These are phyloP conservation scores for Bedellia somnulentella DNA, from an alignment of 2,888 invertebrate genomes.

Conservation along the genomic window DNA sequence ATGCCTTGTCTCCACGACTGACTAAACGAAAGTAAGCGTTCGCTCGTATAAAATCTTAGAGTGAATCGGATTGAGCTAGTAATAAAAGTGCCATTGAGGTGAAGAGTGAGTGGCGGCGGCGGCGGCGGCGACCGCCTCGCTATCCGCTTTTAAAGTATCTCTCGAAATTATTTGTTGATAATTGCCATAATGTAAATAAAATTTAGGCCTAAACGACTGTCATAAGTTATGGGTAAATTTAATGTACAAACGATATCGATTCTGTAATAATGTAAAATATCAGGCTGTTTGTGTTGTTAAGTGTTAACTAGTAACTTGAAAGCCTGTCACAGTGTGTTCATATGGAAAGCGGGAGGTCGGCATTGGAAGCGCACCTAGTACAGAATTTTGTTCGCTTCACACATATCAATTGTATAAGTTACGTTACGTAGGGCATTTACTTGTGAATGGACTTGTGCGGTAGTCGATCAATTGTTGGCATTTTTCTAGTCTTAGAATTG, in stretches of 20 bases:
- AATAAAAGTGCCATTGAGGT: constrained; percentile 34
- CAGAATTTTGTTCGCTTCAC: constrained; percentile 15
- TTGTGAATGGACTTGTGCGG: constrained; percentile 18
- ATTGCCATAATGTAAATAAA: constrained; percentile 57
- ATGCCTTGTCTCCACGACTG: constrained; percentile 16
- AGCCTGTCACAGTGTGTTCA: constrained; percentile 33
- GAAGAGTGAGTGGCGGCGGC: constrained; percentile 1
- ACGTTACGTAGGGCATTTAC: constrained; percentile 22
- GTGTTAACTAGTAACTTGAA: too few relatives aligned
- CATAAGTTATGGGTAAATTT: constrained; percentile 43
- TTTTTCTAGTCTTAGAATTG: constrained; percentile 54
- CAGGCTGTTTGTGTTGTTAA: constrained; percentile 26
- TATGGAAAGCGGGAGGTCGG: constrained; percentile 15
- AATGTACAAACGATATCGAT: too few relatives aligned
- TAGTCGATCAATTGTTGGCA: constrained; percentile 34
- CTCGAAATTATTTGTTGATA: constrained; percentile 56
- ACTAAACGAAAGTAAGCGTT: constrained; percentile 3
- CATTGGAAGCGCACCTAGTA: too few relatives aligned
- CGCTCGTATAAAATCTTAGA: neutral
- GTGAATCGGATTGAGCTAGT: constrained; percentile 14
- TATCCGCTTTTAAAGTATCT: too few relatives aligned
- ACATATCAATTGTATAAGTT: constrained; percentile 37
- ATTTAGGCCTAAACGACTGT: constrained; percentile 58
- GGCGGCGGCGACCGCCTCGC: too few relatives aligned
- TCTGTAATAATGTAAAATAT: too few relatives aligned